Percentiles rank a stretch among this genome's conserved stretches.
These are phyloP conservation scores for Momotus momota DNA, from an alignment of 2,797 vertebrate species.

Conservation along the genomic window DNA sequence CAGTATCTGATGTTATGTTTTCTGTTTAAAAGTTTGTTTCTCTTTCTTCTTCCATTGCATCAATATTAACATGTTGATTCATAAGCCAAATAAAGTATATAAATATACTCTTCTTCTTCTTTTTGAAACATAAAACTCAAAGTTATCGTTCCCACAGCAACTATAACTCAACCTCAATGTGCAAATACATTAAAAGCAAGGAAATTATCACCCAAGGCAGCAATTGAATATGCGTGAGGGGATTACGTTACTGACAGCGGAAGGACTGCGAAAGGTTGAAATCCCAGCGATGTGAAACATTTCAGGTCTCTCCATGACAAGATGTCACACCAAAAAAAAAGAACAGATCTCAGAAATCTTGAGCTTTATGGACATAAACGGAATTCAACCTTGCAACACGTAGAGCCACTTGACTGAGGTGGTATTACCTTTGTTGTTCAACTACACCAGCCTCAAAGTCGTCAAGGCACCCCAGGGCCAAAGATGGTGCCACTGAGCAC, in stretches of 20 bases:
- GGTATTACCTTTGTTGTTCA: not conserved
- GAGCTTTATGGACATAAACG: not conserved
- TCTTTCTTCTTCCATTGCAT: slow-evolving; percentile 19
- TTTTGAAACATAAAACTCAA: slow-evolving; percentile 46
- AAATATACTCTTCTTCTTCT: not conserved
- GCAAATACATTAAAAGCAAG: slow-evolving; percentile 32
- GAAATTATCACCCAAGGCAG: slow-evolving; percentile 35
- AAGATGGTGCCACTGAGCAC: not conserved
- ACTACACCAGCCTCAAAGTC: not conserved
- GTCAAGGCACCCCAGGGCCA: not conserved
- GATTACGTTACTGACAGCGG: not conserved
- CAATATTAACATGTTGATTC: slow-evolving; percentile 39
- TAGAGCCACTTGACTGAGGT: not conserved
- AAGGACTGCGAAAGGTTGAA: not conserved
- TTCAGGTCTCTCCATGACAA: not conserved
- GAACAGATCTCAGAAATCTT: not conserved
- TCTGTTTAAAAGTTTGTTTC: slow-evolving; percentile 24
- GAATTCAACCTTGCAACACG: not conserved
- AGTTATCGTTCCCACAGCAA: slow-evolving; percentile 67
- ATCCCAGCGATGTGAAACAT: not conserved
- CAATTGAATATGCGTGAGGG: not conserved
- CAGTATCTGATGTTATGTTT: not conserved
- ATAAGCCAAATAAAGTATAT: slow-evolving; percentile 35
- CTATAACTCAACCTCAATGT: slow-evolving; percentile 45
- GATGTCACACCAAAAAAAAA: not conserved